These are phyloP conservation scores for Coptotermes formosanus DNA, from an alignment of 1,140 invertebrate species.

Conservation along the genomic window DNA sequence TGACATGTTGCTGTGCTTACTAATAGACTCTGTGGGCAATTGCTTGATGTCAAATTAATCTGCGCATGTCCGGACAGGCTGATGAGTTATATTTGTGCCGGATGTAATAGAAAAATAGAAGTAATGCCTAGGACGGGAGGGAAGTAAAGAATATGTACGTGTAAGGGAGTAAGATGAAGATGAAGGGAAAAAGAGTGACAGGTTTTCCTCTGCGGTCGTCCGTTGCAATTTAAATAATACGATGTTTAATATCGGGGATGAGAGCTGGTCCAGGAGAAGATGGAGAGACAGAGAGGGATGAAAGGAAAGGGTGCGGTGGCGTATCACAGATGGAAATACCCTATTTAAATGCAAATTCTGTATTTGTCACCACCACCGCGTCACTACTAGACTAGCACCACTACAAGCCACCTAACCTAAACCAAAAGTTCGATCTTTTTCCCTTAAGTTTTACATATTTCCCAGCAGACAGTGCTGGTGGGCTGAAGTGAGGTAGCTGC, in stretches of 20 bases:
- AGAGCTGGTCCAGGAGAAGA: constrained; percentile 27
- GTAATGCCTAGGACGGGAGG: not conserved
- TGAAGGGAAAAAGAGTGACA: not conserved
- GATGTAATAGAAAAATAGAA: not conserved
- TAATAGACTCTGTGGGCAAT: too few species aligned
- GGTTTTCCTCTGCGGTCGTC: constrained; percentile 21
- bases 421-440: constrained; percentile 32
- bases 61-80: not conserved
- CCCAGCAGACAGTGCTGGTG: constrained; percentile 1
- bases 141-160: not conserved
- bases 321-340: constrained; percentile 62
- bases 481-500: not conserved
- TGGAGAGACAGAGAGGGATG: constrained; percentile 21
- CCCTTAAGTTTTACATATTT: constrained; percentile 30
- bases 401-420: constrained; percentile 20
- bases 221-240: constrained; percentile 34
- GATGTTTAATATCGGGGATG: constrained; percentile 30
- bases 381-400: not conserved
- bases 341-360: constrained; percentile 71
- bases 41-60: not conserved
- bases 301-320: constrained; percentile 43
- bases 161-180: constrained; percentile 3
- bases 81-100: not conserved
- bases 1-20: too few species aligned
- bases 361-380: constrained; percentile 57